Evolutionary conservation across 2,797 vertebrate species (phyloP).

Genomic region (Xenopus petersii): DNA sequence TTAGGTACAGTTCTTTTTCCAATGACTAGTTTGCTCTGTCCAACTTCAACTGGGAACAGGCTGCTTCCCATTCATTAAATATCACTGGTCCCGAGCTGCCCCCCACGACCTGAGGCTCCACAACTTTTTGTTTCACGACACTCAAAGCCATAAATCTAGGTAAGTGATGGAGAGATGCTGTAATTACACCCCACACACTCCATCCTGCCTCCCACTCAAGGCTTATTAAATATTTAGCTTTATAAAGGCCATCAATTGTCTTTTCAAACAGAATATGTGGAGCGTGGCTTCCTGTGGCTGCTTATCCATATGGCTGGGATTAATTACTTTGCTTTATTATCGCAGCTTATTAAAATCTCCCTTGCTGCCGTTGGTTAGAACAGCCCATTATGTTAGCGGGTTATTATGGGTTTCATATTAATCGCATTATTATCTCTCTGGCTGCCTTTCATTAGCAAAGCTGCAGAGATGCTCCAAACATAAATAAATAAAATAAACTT

Average conservation of each 20-base stretch:
- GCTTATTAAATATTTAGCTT: slow-evolving; percentile 51
- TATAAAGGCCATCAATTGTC: slow-evolving; percentile 51
- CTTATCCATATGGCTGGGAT: slow-evolving; percentile 51
- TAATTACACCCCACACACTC: slow-evolving; percentile 50
- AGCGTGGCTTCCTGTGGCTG: slow-evolving; percentile 50
- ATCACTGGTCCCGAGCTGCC: slow-evolving; percentile 87
- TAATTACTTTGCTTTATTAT: slow-evolving; percentile 51
- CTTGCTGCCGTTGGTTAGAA: slow-evolving; percentile 51
- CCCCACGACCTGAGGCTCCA: slow-evolving; percentile 76
- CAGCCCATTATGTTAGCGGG: slow-evolving; percentile 50
- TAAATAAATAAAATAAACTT: slow-evolving; percentile 50
- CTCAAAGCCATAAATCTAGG: slow-evolving; percentile 90
- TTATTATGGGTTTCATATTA: slow-evolving; percentile 51
- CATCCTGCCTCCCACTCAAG: slow-evolving; percentile 50
- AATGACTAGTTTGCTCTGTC: slow-evolving; percentile 95
- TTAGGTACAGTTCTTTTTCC: slow-evolving; percentile 82
- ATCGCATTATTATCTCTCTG: slow-evolving; percentile 51
- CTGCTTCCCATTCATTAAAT: slow-evolving; percentile 95
- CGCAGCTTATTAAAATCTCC: slow-evolving; percentile 50
- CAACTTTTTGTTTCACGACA: slow-evolving; percentile 76
- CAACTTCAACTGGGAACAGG: slow-evolving; percentile 94
- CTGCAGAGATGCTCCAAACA: slow-evolving; percentile 44
- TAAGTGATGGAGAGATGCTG: slow-evolving; percentile 64
- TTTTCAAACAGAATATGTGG: slow-evolving; percentile 51
- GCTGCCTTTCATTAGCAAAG: slow-evolving; percentile 50